These are phyloP conservation scores for Calephelis nemesis DNA, from an alignment of 1,140 invertebrate species.

Conservation along the genomic window DNA sequence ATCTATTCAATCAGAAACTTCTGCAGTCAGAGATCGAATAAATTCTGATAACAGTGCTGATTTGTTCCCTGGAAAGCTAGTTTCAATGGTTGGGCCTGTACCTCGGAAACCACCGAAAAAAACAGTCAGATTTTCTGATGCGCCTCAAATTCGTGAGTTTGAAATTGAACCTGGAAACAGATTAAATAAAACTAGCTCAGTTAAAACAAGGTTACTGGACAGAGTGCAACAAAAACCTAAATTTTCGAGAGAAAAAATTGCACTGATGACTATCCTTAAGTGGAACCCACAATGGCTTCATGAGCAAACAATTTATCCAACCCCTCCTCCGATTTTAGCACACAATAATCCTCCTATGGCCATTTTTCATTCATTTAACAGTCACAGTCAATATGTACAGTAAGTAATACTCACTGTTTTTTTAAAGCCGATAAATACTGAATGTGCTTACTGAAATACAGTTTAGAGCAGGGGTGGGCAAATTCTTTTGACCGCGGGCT, in stretches of 20 bases:
- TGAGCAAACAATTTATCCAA: constrained; percentile 51
- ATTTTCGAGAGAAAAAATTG: constrained; percentile 59
- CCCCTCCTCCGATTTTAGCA: constrained; percentile 62
- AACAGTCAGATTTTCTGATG: constrained; percentile 42
- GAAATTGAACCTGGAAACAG: constrained; percentile 64
- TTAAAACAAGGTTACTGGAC: constrained; percentile 52
- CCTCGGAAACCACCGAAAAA: constrained; percentile 15
- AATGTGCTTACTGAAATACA: no score
- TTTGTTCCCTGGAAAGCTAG: constrained; percentile 23
- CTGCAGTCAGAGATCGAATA: not conserved
- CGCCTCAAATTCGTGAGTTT: constrained; percentile 46
- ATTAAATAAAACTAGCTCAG: constrained; percentile 57
- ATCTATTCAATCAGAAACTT: constrained; percentile 26
- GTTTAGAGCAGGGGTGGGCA: no score
- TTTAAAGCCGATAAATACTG: not conserved
- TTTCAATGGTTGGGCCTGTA: constrained; percentile 15
- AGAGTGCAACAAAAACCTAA: constrained; percentile 39
- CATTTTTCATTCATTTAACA: constrained; percentile 52
- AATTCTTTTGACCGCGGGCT: no score
- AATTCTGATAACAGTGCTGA: not conserved
- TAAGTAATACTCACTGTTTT: constrained; percentile 39
- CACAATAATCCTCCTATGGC: constrained; percentile 52
- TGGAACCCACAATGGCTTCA: constrained; percentile 68
- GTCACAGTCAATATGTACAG: constrained; percentile 61
- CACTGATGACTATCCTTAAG: constrained; percentile 59